phyloP scores from a whole-genome alignment of 2,797 vertebrate genomes.

The Neopelma chrysocephalum region DNA sequence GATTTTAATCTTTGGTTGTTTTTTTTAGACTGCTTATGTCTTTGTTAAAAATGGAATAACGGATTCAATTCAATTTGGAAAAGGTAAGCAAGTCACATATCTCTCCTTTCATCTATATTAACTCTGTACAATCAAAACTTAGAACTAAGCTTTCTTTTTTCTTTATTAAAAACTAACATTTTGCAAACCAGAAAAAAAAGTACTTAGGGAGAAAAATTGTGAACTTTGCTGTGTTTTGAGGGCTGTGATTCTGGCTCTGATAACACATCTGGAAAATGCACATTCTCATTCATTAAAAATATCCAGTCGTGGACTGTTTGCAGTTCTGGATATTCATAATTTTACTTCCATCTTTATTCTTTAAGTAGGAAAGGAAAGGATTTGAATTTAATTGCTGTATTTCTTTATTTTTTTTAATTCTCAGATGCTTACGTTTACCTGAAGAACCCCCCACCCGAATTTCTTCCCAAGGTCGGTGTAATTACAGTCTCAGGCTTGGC shows the following conservation, averaged over 20 bases:
- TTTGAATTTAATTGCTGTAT: not conserved
- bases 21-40: conserved; percentile 78
- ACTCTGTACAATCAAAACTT: not conserved
- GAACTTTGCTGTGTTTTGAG: not conserved
- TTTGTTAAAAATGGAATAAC: conserved; percentile 82
- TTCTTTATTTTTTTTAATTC: not conserved
- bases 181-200: not conserved
- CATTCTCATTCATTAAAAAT: not conserved
- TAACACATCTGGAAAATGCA: not conserved
- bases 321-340: not conserved
- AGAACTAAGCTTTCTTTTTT: not conserved
- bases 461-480: conserved; percentile 84
- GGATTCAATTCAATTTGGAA: conserved; percentile 79
- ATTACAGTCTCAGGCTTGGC: conserved; percentile 86
- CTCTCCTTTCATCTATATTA: not conserved
- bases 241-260: not conserved
- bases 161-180: not conserved
- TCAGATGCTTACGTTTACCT: conserved; percentile 88
- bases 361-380: not conserved
- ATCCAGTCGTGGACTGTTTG: not conserved
- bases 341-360: not conserved
- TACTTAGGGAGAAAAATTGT: not conserved
- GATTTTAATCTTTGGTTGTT: not conserved
- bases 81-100: conserved; percentile 79
- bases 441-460: conserved; percentile 87